phyloP scores from a whole-genome alignment of 1,140 invertebrate species.

The Trichonephila inaurata region DNA sequence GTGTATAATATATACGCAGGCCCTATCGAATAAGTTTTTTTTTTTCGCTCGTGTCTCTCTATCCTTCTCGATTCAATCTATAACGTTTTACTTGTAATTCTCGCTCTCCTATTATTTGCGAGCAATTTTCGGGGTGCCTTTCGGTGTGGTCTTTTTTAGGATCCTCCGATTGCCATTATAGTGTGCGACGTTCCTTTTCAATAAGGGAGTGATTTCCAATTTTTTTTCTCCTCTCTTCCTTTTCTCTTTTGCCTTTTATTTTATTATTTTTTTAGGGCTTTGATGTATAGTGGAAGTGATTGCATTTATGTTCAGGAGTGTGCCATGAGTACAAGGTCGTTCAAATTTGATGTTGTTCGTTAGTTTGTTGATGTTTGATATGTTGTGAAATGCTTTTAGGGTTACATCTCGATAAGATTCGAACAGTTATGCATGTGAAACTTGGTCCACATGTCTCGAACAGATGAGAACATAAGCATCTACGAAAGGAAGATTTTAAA shows the following conservation, averaged over 20 bases:
- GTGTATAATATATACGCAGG: constrained; percentile 1
- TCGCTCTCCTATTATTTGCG: background rate
- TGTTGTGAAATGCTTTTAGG: no score
- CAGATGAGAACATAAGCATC: no score
- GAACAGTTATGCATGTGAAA: no score
- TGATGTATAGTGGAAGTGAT: background rate
- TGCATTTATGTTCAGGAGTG: background rate
- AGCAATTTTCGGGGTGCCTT: background rate
- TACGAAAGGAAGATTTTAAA: no score
- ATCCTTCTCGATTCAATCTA: constrained; percentile 9
- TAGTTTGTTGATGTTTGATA: no score
- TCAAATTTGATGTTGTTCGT: no score
- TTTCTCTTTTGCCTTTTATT: background rate
- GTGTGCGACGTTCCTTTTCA: background rate
- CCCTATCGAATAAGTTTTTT: background rate
- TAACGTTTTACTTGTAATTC: constrained; percentile 4
- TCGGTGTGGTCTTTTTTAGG: constrained; percentile 11
- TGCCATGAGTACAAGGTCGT: background rate
- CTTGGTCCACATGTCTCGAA: no score
- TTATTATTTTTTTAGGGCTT: background rate
- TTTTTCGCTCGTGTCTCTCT: background rate
- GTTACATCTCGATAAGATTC: no score
- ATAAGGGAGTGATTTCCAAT: no score
- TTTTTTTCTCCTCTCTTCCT: background rate
- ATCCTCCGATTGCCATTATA: background rate